A percentile compares a stretch with the other conserved stretches of the same genome.
Evolutionary conservation across 1,140 invertebrate genomes (phyloP).

Genomic region (Drosophila tropicalis): DNA sequence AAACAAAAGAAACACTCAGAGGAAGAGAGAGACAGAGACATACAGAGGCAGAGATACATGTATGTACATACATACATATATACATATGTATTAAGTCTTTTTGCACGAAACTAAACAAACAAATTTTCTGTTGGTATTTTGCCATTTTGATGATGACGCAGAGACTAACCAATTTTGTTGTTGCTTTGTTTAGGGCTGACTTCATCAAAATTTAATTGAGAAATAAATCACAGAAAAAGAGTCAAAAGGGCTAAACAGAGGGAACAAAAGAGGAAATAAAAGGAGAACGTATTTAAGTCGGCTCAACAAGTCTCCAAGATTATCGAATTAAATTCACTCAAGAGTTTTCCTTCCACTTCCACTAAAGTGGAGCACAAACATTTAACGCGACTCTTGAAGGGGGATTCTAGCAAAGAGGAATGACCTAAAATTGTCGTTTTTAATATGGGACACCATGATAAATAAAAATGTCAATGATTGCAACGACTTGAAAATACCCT

Average conservation of each 20-base stretch:
- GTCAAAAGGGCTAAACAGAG: neutral
- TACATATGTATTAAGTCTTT: conserved; percentile 17
- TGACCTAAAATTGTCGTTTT: conserved; percentile 67
- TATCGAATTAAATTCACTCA: conserved; percentile 57
- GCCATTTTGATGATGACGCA: conserved; percentile 48
- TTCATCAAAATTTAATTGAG: conserved; percentile 47
- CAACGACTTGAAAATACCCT: neutral
- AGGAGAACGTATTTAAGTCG: neutral
- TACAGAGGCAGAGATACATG: neutral
- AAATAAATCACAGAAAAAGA: conserved; percentile 61
- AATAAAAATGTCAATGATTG: conserved; percentile 5
- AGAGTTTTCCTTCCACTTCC: conserved; percentile 8
- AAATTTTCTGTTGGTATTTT: conserved; percentile 33
- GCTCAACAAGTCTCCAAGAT: conserved; percentile 48
- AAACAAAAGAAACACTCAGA: conserved; percentile 16
- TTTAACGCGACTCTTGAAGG: conserved; percentile 30
- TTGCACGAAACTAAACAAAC: conserved; percentile 44
- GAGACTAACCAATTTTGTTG: conserved; percentile 17
- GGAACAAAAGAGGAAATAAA: conserved; percentile 8
- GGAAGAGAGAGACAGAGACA: neutral
- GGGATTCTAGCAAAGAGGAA: conserved; percentile 51
- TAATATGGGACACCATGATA: conserved; percentile 67
- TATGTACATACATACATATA: neutral
- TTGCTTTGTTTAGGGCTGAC: conserved; percentile 19
- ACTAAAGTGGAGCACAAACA: conserved; percentile 40